phyloP scores from a whole-genome alignment of 2,113 vertebrate species.

The Nothoprocta perdicaria region DNA sequence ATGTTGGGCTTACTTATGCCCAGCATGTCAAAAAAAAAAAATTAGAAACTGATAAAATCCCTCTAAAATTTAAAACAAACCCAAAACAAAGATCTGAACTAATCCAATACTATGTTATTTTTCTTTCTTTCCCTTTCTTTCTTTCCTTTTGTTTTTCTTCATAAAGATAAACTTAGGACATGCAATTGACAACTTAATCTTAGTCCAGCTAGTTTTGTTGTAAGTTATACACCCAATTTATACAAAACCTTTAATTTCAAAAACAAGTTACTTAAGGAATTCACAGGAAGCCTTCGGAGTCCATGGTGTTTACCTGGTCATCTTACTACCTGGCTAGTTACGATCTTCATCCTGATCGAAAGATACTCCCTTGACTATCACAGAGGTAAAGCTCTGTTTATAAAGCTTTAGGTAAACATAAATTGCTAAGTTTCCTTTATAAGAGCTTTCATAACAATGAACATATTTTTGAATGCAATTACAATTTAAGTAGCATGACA shows the following conservation, averaged over 20 bases:
- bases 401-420: background rate
- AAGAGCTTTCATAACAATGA: slow-evolving; percentile 21
- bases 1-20: background rate
- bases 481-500: background rate
- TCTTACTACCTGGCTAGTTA: background rate
- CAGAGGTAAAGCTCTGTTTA: slow-evolving; percentile 23
- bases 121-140: background rate
- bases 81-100: background rate
- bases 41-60: background rate
- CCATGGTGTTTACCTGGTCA: background rate
- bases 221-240: background rate
- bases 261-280: background rate
- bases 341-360: background rate
- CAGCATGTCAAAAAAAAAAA: background rate
- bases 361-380: background rate
- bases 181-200: background rate
- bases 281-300: background rate
- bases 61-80: background rate
- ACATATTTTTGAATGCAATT: background rate
- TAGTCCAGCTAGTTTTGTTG: background rate
- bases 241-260: background rate
- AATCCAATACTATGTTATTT: background rate
- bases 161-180: background rate
- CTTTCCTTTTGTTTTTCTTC: background rate
- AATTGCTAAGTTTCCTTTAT: background rate